phyloP scores from a whole-genome alignment of 1,140 invertebrate species.

The Drosophila neocordata region DNA sequence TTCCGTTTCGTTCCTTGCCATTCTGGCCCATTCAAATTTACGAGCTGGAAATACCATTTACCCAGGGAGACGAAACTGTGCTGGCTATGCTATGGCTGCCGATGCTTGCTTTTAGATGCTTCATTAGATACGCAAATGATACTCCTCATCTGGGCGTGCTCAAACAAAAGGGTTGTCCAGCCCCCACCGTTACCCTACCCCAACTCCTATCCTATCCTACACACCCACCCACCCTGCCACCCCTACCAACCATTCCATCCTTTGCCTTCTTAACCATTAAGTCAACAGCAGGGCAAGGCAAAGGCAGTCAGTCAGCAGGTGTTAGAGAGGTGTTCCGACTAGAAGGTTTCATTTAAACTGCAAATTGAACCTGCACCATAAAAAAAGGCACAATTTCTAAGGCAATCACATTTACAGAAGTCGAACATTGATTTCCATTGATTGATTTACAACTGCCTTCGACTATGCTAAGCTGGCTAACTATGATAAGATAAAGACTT shows the following conservation, averaged over 20 bases:
- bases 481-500: constrained; percentile 1
- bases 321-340: neutral
- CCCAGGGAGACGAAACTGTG: neutral
- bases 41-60: constrained; percentile 61
- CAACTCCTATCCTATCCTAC: too few relatives aligned
- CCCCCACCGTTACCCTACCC: neutral
- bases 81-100: too few relatives aligned
- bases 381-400: too few relatives aligned
- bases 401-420: neutral
- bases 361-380: neutral
- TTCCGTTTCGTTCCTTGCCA: constrained; percentile 9
- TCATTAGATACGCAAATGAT: constrained; percentile 66
- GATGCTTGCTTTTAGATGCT: constrained; percentile 54
- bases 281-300: too few relatives aligned
- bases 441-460: neutral
- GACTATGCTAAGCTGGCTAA: neutral
- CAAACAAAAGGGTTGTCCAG: constrained; percentile 31
- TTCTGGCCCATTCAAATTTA: constrained; percentile 56
- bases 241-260: too few relatives aligned
- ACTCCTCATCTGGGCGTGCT: constrained; percentile 25
- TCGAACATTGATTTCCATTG: neutral
- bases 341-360: constrained; percentile 4
- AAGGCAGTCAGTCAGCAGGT: neutral
- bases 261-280: too few relatives aligned
- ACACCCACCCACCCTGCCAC: too few relatives aligned